phyloP scores from a whole-genome alignment of 2,797 vertebrate genomes.

The Borostomias antarcticus region DNA sequence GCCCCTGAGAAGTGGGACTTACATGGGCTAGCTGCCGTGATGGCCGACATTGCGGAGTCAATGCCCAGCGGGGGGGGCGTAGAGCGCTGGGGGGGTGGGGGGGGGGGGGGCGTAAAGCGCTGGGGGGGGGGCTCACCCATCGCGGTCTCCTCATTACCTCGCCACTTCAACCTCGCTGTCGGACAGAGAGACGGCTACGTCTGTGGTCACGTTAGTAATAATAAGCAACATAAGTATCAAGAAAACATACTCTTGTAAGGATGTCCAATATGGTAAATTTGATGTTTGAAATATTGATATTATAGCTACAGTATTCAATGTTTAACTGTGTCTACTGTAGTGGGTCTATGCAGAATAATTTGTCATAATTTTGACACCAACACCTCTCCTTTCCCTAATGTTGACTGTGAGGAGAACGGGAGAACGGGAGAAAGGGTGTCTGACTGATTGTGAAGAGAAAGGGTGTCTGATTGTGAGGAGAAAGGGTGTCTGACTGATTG shows the following conservation, averaged over 20 bases:
- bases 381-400: neutral
- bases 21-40: slow-evolving; percentile 55
- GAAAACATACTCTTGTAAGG: no score
- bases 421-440: neutral
- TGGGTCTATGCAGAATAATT: neutral
- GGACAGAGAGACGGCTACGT: neutral
- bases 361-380: neutral
- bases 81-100: slow-evolving; percentile 50
- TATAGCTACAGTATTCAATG: neutral
- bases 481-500: no score
- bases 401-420: neutral
- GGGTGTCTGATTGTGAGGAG: neutral
- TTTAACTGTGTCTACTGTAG: neutral
- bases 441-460: neutral
- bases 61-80: slow-evolving; percentile 53
- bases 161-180: slow-evolving; percentile 11
- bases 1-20: slow-evolving; percentile 60
- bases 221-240: no score
- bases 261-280: neutral
- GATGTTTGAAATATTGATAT: neutral
- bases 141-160: slow-evolving; percentile 33
- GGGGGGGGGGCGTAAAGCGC: slow-evolving; percentile 47
- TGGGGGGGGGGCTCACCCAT: slow-evolving; percentile 30
- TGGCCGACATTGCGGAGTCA: slow-evolving; percentile 70
- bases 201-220: neutral